Base-by-base conservation (phyloP, 2,113 vertebrate genomes). In the Clarias gariepinus region DNA sequence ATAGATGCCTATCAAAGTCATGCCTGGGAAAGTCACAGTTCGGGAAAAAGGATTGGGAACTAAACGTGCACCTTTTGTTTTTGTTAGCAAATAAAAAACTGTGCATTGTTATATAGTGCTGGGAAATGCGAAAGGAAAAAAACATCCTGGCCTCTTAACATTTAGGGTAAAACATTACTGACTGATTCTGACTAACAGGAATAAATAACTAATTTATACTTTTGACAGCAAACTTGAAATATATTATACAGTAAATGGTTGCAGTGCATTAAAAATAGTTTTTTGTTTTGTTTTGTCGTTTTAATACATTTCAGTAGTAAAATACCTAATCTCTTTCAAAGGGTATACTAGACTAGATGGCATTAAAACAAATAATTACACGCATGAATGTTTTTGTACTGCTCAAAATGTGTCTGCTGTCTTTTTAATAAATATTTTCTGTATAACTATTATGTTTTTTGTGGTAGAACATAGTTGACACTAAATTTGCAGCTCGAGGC, bases 401-500 rank as follows among this genome's bases (percentile, higher is more conserved):
- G 16, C 30, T 60, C 25, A 76, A 68, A 64, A 30, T 77, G 23
- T 78, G 52, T 30, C 82, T 69, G 18, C 28, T 41, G 23, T 84
- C 53, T n/a, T 21, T 47, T 55, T 28, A 64, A 18, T 53, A 19
- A 0, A 21, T 30, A 16, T 18, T 1, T 11, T 23, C 33, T 73
- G 55, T 60, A 76, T 85, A 58, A 57, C 13, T 58, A 55, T 58
- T 10, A 36, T 9, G 12, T 78, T 78, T 57, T 61, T n/a, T 66
- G 9, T 41, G 33, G 53, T 79, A 53, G 30, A 58, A 25, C 71
- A 41, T 30, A 58, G 41, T 81, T 71, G 66, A 23, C 66, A 87
- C 64, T 60, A 64, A 52, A 69, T 74, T 57, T 83, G 28, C 74
- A 7, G 60, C 61, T 87, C 21, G 69, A 89, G 30, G 88, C 85